Base-by-base conservation (phyloP, 2,797 vertebrate genomes). In the Antennarius maculatus region DNA sequence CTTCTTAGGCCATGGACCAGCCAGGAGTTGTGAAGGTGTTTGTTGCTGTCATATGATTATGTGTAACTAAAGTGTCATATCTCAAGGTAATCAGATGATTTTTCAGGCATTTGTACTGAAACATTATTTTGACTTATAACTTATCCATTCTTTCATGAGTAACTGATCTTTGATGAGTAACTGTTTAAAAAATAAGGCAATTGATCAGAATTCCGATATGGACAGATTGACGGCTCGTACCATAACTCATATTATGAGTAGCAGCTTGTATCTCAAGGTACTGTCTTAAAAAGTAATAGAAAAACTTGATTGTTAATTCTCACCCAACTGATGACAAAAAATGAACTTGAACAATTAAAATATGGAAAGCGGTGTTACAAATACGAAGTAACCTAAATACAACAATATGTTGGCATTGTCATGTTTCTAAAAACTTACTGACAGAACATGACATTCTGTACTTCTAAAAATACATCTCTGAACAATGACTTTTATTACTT, bases 401-500 rank as follows among this genome's bases (percentile, higher is more conserved):
- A 54, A 23, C 28, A 18, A 55, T 42, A 17, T 42, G 5, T 17
- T 34, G 10, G n/a, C 31, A 23, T 1, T 4, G 2, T 28, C 37
- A 48, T 39, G 17, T 15, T n/a, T 43, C 45, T 52, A 11, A 41
- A 45, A 27, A 3, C 43, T 27, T 5, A 50, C 34, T 31, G 6
- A 17, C 5, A 34, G 31, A 34, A 34, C 31, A 14, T 18, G 12
- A 62, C 45, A 39, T 66, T 59, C 27, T 55, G 23, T 18, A 54
- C 7, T 34, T 59, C 39, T 60, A 31, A 52, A 43, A 15, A 0
- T 6, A 16, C 18, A 31, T 3, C 5, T 58, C 47, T 10, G 10
- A 65, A 18, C 60, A 58, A 42, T 39, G 49, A 49, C 18, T 67
- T 79, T 80, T 55, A 61, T 63, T 77, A 37, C 12, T 10, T 58